Percentiles rank a stretch among this genome's conserved stretches.
Evolutionary conservation across 2,888 invertebrate genomes (phyloP).

Genomic region (Catocala nupta): DNA sequence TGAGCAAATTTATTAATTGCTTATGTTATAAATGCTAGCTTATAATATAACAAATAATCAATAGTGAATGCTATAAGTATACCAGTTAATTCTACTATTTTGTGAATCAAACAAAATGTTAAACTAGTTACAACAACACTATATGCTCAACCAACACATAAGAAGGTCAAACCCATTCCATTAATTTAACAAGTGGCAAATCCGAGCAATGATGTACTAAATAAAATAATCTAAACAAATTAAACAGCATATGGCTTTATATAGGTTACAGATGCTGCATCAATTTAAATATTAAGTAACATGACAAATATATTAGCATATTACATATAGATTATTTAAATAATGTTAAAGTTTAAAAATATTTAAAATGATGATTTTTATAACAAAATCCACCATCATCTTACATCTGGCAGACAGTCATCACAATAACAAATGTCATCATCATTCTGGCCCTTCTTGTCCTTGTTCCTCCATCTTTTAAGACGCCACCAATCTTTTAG

Average conservation of each 20-base stretch:
- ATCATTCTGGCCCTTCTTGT: constrained; percentile 83
- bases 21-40: neutral
- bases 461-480: constrained; percentile 89
- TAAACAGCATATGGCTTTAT: constrained; percentile 20
- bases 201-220: constrained; percentile 29
- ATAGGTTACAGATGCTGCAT: constrained; percentile 28
- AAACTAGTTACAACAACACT: constrained; percentile 13
- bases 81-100: constrained; percentile 8
- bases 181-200: constrained; percentile 21
- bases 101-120: constrained; percentile 6
- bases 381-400: constrained; percentile 51
- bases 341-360: constrained; percentile 22
- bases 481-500: constrained; percentile 94
- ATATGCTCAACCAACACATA: constrained; percentile 10
- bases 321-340: constrained; percentile 39
- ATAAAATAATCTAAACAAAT: constrained; percentile 30
- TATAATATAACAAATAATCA: neutral
- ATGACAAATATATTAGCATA: constrained; percentile 29
- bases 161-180: constrained; percentile 19
- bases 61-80: neutral
- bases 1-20: too few relatives aligned
- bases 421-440: constrained; percentile 93
- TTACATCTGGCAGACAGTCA: constrained; percentile 89
- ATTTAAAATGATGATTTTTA: constrained; percentile 34
- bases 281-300: constrained; percentile 29